Evolutionary conservation across 2,797 vertebrate species (phyloP), one percentile per base, ranked within the genome.

Genomic region (Labeo calbasu): DNA sequence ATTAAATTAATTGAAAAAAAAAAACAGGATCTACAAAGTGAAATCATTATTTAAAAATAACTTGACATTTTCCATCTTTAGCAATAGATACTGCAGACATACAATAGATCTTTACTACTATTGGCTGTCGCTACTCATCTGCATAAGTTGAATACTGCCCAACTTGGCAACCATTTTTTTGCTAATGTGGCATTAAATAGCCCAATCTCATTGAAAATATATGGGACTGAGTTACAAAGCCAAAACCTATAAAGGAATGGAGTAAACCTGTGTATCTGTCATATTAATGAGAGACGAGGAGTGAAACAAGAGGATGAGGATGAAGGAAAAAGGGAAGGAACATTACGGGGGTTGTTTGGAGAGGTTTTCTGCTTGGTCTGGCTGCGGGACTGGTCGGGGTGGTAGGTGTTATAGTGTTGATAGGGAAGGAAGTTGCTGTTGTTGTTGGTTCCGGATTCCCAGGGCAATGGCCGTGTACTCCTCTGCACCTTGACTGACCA

Each of bases 401-500:
- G 97, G 94, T 95, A 94, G 88, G 95, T 96, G 91, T 96, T 96
- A 96, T 95, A 96, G 94, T 97, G 96, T 90, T 97, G 97, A 91
- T 88, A 94, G 91, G 94, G 95, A 36, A 96, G 95, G 90, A 94
- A 95, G 92, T 93, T 93, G 93, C 92, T 95, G 94, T 88, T 95
- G 94, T 87, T 94, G 93, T 90, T 93, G 88, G 95, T 95, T 94
- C 92, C 94, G 91, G 92, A 93, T 87, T 98, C 95, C 96, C 95
- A 96, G 88, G 96, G 92, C 84, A 96, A 95, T 86, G 96, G 94
- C 89, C 97, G 95, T 94, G 92, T 93, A 96, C 96, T 98, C 93
- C 97, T 95, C 94, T 98, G 97, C 94, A 99, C 96, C 95, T 98
- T 98, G 93, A 97, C 98, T 98, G 94, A 92, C 92, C 94, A 50